These are phyloP conservation scores for Hydrolagus affinis DNA, from an alignment of 2,113 vertebrate species.

Conservation along the genomic window DNA sequence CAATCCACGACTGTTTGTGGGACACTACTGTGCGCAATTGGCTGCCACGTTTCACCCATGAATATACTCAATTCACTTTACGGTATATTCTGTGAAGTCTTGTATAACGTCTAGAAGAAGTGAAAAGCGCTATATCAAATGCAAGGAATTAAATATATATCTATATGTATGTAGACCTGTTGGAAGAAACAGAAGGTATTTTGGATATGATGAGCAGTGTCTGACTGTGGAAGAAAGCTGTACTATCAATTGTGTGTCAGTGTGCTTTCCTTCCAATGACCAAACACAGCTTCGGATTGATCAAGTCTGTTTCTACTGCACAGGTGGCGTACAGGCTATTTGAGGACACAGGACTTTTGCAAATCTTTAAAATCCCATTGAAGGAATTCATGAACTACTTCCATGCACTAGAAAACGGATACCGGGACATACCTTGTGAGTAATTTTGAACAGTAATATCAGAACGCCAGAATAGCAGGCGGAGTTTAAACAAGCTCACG, in stretches of 20 bases:
- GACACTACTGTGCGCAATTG: too few relatives aligned
- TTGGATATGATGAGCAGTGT: too few relatives aligned
- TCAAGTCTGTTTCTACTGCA: slow-evolving; percentile 35
- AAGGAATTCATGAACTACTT: slow-evolving; percentile 98
- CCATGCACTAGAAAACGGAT: slow-evolving; percentile 90
- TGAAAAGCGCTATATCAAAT: too few relatives aligned
- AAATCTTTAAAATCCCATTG: slow-evolving; percentile 89
- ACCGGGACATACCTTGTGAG: slow-evolving; percentile 97
- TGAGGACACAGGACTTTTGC: slow-evolving; percentile 91
- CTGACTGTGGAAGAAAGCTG: too few relatives aligned
- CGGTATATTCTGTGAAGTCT: too few relatives aligned
- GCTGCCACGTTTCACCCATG: too few relatives aligned
- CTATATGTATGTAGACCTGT: background rate
- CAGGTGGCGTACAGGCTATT: slow-evolving; percentile 92
- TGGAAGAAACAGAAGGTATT: background rate
- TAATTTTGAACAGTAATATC: slow-evolving; percentile 34
- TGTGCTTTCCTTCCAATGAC: background rate
- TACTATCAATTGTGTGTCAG: background rate
- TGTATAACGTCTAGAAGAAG: too few relatives aligned
- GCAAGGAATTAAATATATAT: too few relatives aligned
- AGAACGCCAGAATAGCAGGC: background rate
- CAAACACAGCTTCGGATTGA: background rate
- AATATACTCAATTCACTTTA: too few relatives aligned
- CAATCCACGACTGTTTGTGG: too few relatives aligned
- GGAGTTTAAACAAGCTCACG: background rate